Conservation (phyloP, 2,888 invertebrate genomes). For the Tiliacea aurago region DNA sequence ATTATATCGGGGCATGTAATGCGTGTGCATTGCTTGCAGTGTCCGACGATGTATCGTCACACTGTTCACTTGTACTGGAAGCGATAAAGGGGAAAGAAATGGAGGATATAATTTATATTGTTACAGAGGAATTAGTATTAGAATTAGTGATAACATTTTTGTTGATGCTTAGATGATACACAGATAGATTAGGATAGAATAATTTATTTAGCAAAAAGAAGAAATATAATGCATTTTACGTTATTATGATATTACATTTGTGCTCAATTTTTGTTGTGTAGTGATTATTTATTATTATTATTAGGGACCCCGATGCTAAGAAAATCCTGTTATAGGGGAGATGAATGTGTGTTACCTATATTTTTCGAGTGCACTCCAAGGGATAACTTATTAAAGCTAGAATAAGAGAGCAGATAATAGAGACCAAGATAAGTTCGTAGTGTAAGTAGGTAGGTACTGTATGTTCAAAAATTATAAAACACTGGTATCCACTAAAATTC, state of each 20-base stretch:
- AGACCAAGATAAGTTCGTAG: background rate
- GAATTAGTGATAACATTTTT: background rate
- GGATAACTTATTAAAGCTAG: too few species aligned
- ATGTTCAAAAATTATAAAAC: background rate
- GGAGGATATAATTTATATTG: background rate
- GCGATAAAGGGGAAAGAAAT: slow-evolving; percentile 31
- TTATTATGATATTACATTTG: too few species aligned
- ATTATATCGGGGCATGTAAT: slow-evolving; percentile 82
- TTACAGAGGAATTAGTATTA: background rate
- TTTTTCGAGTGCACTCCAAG: too few species aligned
- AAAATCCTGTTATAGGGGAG: too few species aligned
- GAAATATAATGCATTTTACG: too few species aligned
- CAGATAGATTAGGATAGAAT: too few species aligned
- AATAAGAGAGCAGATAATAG: background rate
- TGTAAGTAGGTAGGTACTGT: background rate
- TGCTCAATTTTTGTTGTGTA: too few species aligned
- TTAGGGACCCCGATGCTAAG: too few species aligned
- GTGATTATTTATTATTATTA: too few species aligned
- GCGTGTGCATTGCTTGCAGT: slow-evolving; percentile 79
- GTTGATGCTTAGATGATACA: background rate
- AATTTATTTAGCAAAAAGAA: too few species aligned
- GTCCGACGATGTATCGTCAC: slow-evolving; percentile 66
- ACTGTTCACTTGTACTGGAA: slow-evolving; percentile 59
- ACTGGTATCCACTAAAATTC: background rate
- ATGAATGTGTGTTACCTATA: too few species aligned